Evolutionary conservation across 2,797 vertebrate species (phyloP), one percentile per base, ranked within the genome.

Genomic region (Hoplostethus atlanticus): DNA sequence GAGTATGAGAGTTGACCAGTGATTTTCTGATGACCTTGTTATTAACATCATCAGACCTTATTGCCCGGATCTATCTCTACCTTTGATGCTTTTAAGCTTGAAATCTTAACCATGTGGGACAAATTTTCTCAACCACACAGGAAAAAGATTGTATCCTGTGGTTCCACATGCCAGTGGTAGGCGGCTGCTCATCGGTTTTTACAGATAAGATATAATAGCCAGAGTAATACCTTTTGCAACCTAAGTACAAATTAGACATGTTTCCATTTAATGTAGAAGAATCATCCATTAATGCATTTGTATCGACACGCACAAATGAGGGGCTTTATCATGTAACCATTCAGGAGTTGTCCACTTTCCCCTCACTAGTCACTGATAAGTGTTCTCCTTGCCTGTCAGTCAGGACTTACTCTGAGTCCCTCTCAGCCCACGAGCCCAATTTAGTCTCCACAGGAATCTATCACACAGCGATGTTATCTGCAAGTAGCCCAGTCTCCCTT

Each of bases 401-500:
- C 87, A 89, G 70, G 85, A 87, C 85, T 87, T 79, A 83, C 81
- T 80, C 88, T 83, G 87, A 90, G 88, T 93, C 73, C 54, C 76
- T 84, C 81, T 86, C 88, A 86, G 89, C 89, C 90, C 84, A 83
- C 30, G 69, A 88, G 91, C 81, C 89, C 84, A 92, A 88, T 92
- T 91, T 92, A 89, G 88, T 84, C 87, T 80, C 81, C 54, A 55
- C 74, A 73, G 78, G 85, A 92, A 91, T 93, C 88, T 91, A 89
- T 90, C 79, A 87, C 79, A 53, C 73, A 47, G 83, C 2, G 87
- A 90, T 91, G 86, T 82, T 90, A 91, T 92, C 90, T 83, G 72
- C 78, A 77, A 78, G 84, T 85, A 85, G 83, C 81, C 77, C 71
- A 68, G 69, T 89, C 81, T 81, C 74, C 64, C 50, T 75, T 72